phyloP scores from a whole-genome alignment of 1,140 invertebrate species.

The Trachymyrmex cornetzi region DNA sequence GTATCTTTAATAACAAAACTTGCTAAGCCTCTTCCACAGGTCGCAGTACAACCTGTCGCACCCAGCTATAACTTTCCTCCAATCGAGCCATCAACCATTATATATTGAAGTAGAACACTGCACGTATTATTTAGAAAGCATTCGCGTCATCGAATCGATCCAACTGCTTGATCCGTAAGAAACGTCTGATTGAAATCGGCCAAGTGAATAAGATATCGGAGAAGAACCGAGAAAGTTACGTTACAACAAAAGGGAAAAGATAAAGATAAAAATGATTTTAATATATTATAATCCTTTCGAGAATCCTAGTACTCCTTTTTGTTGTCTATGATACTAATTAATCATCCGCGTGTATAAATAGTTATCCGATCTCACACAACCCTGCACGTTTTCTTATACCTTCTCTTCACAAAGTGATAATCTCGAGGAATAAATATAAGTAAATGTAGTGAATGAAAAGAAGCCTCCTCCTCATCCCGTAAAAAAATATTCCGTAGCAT shows the following conservation, averaged over 20 bases:
- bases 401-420: neutral
- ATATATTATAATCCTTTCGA: neutral
- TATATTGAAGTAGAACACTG: constrained; percentile 34
- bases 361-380: neutral
- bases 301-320: neutral
- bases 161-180: constrained; percentile 28
- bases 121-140: constrained; percentile 60
- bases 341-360: neutral
- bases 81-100: constrained; percentile 47
- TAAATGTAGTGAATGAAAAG: neutral
- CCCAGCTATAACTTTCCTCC: constrained; percentile 38
- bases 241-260: neutral
- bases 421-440: neutral
- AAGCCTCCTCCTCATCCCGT: neutral
- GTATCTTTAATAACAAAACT: constrained; percentile 61
- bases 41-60: constrained; percentile 24
- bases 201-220: neutral
- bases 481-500: neutral
- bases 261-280: neutral
- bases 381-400: neutral
- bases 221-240: neutral
- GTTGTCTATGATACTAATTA: neutral
- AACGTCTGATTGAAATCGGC: neutral
- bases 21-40: constrained; percentile 35
- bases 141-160: constrained; percentile 60